A percentile compares a stretch with the other conserved stretches of the same genome.
Conservation (phyloP, 2,888 invertebrate species). For the Iphiclides podalirius region DNA sequence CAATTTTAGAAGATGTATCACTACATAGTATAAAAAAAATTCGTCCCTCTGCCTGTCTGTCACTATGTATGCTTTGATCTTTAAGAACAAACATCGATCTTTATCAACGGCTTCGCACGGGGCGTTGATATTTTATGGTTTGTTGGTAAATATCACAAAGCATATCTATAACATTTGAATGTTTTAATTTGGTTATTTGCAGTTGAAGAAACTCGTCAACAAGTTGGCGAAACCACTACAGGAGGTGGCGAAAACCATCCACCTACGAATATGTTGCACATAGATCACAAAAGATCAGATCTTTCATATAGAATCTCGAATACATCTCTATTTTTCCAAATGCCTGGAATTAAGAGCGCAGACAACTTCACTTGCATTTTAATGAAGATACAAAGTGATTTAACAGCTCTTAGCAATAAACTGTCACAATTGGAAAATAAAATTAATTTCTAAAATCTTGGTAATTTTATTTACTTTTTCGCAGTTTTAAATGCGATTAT, state of each 20-base stretch:
- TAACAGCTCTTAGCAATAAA: constrained; percentile 55
- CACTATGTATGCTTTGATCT: too few relatives aligned
- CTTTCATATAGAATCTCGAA: constrained; percentile 53
- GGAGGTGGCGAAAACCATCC: constrained; percentile 28
- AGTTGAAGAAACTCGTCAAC: background rate
- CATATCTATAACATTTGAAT: too few relatives aligned
- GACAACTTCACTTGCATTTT: constrained; percentile 62
- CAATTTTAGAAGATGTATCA: too few relatives aligned
- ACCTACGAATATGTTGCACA: constrained; percentile 25
- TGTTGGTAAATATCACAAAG: too few relatives aligned
- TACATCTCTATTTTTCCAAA: constrained; percentile 50
- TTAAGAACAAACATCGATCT: too few relatives aligned
- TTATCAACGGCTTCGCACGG: too few relatives aligned
- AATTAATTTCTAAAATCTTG: constrained; percentile 31
- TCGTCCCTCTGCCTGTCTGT: too few relatives aligned
- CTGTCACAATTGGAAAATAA: constrained; percentile 57
- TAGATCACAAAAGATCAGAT: constrained; percentile 50
- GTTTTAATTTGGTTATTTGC: too few relatives aligned
- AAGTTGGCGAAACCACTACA: background rate
- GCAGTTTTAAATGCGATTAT: background rate
- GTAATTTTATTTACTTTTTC: background rate
- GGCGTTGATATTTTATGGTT: too few relatives aligned
- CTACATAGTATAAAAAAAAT: too few relatives aligned
- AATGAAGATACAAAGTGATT: constrained; percentile 64
- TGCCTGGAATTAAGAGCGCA: constrained; percentile 51